Evolutionary conservation across 2,797 vertebrate species (phyloP).

Genomic region (Sebastes hubbsi): DNA sequence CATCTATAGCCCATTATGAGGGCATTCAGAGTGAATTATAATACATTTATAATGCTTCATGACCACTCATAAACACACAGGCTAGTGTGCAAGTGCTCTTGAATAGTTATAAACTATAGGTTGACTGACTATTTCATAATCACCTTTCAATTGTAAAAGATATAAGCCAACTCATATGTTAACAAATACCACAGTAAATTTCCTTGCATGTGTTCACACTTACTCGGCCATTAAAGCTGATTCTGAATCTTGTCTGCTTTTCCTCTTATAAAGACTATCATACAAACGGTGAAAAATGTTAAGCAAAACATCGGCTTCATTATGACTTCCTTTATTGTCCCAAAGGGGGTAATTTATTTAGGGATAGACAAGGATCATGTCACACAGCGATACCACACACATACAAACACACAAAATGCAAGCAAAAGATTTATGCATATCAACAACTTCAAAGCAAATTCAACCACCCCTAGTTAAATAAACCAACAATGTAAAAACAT

Average conservation of each 20-base stretch:
- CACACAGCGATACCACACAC: not conserved
- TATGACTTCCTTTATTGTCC: constrained; percentile 12
- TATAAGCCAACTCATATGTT: too few species aligned
- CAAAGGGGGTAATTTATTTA: not conserved
- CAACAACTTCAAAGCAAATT: not conserved
- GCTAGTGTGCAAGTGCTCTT: too few species aligned
- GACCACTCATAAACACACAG: too few species aligned
- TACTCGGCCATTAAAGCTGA: too few species aligned
- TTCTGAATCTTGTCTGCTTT: not conserved
- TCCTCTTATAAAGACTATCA: not conserved
- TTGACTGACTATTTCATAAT: too few species aligned
- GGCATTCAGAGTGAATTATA: too few species aligned
- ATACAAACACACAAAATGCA: not conserved
- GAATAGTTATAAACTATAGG: too few species aligned
- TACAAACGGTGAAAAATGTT: not conserved
- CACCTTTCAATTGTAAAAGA: too few species aligned
- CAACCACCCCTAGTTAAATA: not conserved
- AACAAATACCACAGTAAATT: too few species aligned
- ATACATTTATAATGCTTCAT: too few species aligned
- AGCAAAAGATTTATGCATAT: not conserved
- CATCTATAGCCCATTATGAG: too few species aligned
- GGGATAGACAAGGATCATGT: not conserved
- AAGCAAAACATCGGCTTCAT: not conserved
- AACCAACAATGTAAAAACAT: not conserved
- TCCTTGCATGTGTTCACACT: too few species aligned